Evolutionary conservation across 2,888 invertebrate species (phyloP), one percentile per base, ranked within the genome.

Genomic region (Drymonia ruficornis): DNA sequence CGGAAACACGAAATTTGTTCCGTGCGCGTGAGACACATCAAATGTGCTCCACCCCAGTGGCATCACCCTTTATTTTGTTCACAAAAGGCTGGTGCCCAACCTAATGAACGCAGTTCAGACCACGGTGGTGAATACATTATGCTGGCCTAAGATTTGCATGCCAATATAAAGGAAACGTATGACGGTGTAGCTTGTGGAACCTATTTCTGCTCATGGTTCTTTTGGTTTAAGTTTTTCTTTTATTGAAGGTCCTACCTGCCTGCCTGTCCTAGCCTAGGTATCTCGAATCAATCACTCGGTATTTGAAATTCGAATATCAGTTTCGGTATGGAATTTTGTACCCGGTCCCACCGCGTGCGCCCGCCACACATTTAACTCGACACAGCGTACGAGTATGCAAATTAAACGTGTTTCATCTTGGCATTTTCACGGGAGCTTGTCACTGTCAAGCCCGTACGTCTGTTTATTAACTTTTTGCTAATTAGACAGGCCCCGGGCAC

Each of bases 401-500:
- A 92, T 92, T 91, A 91, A 91, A 87, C 88, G 84, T 86, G 84
- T 89, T 88, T 90, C 91, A 91, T 91, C 90, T 90, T 91, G 89
- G 84, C 86, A 85, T 91, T 89, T 91, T 86, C 88, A 89, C 86
- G 85, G 84, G 84, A 83, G 87, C 90, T 72, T 86, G 90, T 92
- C 91, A 91, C 87, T 91, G 92, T 91, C 92, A 85, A 79, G 84
- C 84, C 60, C 78, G 82, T 83, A 81, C 78, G 89, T 88, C 87
- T 89, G 91, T 90, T 89, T 90, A 91, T 91, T 91, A 92, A 91
- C 91, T 91, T 91, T 91, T 91, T 91, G 89, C 88, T 91, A 91
- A 91, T 91, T 91, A 91, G 89, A 88, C 88, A 86, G 83, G 85
- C 86, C 75, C 76, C 74, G 80, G 81, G 84, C 84, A 74, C 80